Evolutionary conservation across 2,113 vertebrate species (phyloP).

Genomic region (Dermatemys mawii): DNA sequence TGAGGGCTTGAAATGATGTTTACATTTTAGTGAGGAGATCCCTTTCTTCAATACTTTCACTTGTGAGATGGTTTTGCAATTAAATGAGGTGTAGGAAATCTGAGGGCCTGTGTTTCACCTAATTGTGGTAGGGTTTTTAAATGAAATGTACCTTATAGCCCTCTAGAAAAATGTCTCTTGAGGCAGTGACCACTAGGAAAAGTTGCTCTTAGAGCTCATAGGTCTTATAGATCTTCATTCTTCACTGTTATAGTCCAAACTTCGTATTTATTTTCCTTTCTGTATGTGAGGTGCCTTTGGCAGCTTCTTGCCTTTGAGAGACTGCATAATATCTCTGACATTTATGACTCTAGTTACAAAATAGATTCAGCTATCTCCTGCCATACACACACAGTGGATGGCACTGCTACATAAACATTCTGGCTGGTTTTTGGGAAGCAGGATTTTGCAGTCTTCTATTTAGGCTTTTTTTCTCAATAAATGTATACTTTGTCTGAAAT

Average conservation of each 20-base stretch:
- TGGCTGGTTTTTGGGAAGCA: background rate
- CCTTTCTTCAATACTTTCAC: background rate
- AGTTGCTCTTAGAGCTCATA: background rate
- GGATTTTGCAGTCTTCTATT: background rate
- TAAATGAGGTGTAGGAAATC: background rate
- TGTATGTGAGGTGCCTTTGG: background rate
- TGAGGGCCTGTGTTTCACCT: background rate
- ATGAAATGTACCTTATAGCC: background rate
- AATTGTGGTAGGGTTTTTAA: background rate
- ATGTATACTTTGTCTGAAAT: background rate
- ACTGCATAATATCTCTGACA: background rate
- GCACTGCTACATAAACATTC: background rate
- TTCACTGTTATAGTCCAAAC: background rate
- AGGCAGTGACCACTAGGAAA: background rate
- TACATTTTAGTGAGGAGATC: background rate
- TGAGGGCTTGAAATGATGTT: background rate
- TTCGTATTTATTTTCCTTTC: background rate
- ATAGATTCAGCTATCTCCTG: background rate
- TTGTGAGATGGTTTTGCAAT: background rate
- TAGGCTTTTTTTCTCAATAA: background rate
- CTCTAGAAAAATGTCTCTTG: background rate
- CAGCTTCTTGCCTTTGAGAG: background rate
- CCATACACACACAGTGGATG: background rate
- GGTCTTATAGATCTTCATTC: background rate
- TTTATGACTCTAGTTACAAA: background rate